Base-by-base conservation (phyloP, 2,113 vertebrate species). In the Calypte anna region DNA sequence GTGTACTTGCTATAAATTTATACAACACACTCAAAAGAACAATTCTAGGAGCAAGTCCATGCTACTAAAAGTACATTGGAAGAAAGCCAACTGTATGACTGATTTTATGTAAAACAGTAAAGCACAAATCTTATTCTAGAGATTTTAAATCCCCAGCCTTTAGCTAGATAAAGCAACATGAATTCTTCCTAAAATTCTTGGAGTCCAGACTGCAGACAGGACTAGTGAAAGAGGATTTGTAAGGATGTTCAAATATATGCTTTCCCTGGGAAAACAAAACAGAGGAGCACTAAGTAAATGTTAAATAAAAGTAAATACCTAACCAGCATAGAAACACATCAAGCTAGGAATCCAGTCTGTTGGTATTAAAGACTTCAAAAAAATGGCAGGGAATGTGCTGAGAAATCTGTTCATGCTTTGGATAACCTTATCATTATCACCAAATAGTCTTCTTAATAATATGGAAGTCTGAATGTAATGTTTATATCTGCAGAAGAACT, bases 291-390 rank as follows among this genome's bases (percentile, higher is more conserved):
- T 94, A 83, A 96, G 89, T 89, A 95, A 97, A 93, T 91, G 82
- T 97, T 91, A 96, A 93, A 81, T n/a, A 38, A 94, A 93, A 91
- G 94, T 62, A 95, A 96, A 96, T 75, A 87, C 18, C 79, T 68
- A 77, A 77, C 7, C 6, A 54, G 51, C 70, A 76, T 1, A 80
- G 93, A 91, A 96, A 94, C 87, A 33, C 69, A 88, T 82, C 82
- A 90, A 46, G 24, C 31, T 50, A 70, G 57, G 78, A 95, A 97
- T 88, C 53, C 48, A 79, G 68, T 54, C 66, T 72, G 77, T 7
- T 76, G 38, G 67, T 59, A 81, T 44, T 68, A 67, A 77, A 91
- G 63, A 54, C 68, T 75, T 53, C 24, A 76, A 50, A 67, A 67
- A 83, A 73, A 67, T 14, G 31, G 19, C 0, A 3, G 48, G 3